Conservation (phyloP, 2,797 vertebrate genomes). For the Pyrocephalus nanus region DNA sequence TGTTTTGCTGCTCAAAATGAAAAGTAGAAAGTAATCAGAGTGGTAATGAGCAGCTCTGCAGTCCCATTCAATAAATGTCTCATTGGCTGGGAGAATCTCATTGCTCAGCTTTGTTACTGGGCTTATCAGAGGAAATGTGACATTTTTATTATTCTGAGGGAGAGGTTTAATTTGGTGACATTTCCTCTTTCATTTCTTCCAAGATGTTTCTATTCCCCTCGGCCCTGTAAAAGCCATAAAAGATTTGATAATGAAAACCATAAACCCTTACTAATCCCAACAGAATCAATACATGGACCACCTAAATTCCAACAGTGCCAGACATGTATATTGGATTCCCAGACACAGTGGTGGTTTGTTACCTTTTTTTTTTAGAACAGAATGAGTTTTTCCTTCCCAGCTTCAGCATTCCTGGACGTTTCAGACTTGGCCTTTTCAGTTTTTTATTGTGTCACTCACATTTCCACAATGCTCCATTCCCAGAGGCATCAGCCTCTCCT, state of each 20-base stretch:
- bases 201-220: not conserved
- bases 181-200: constrained; percentile 3
- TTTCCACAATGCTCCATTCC: constrained; percentile 71
- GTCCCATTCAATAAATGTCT: not conserved
- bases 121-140: not conserved
- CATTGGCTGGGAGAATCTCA: not conserved
- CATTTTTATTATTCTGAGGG: not conserved
- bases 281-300: not conserved
- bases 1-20: not conserved
- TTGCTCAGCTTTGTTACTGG: not conserved
- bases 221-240: not conserved
- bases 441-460: constrained; percentile 53
- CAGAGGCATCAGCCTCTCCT: not conserved
- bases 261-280: not conserved
- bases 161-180: not conserved
- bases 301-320: not conserved
- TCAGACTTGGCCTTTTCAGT: not conserved
- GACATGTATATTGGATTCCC: not conserved
- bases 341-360: not conserved
- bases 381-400: not conserved
- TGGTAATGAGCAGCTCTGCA: not conserved
- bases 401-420: not conserved
- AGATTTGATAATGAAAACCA: not conserved
- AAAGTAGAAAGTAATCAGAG: not conserved
- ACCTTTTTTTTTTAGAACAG: not conserved